Conservation (phyloP, 2,113 vertebrate species). For the Hyaena hyaena region DNA sequence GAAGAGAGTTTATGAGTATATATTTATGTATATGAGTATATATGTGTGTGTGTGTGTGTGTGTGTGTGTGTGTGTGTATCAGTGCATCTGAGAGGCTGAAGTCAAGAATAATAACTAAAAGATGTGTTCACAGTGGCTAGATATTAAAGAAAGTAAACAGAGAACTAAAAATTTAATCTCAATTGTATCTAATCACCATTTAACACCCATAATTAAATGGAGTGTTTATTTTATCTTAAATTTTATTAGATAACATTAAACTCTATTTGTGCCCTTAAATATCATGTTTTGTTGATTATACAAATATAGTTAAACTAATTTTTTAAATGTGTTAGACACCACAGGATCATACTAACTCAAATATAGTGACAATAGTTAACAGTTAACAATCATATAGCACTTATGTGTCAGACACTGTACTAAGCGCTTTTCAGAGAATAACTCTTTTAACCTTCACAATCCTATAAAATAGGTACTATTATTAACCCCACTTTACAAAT, state of each 20-base stretch:
- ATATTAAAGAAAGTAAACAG: background rate
- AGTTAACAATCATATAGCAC: background rate
- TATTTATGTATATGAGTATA: too few species aligned
- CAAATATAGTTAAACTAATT: background rate
- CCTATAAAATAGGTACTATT: background rate
- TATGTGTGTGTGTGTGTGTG: too few species aligned
- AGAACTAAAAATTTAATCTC: background rate
- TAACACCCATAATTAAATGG: background rate
- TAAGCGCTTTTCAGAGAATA: background rate
- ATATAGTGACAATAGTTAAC: background rate
- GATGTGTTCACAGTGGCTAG: background rate
- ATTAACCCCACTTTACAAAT: background rate
- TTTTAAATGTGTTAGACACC: background rate
- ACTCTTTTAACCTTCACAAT: background rate
- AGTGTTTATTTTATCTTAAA: background rate
- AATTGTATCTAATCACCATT: background rate
- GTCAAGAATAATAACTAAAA: background rate
- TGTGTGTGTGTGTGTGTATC: too few species aligned
- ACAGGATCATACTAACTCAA: background rate
- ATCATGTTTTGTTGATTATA: background rate
- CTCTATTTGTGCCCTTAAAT: background rate
- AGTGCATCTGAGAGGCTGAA: background rate
- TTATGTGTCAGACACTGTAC: background rate
- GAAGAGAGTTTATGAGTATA: background rate
- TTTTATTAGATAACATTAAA: slow-evolving; percentile 19